Evolutionary conservation across 1,140 invertebrate species (phyloP), one percentile per base, ranked within the genome.

Genomic region (Hyphantria cunea): DNA sequence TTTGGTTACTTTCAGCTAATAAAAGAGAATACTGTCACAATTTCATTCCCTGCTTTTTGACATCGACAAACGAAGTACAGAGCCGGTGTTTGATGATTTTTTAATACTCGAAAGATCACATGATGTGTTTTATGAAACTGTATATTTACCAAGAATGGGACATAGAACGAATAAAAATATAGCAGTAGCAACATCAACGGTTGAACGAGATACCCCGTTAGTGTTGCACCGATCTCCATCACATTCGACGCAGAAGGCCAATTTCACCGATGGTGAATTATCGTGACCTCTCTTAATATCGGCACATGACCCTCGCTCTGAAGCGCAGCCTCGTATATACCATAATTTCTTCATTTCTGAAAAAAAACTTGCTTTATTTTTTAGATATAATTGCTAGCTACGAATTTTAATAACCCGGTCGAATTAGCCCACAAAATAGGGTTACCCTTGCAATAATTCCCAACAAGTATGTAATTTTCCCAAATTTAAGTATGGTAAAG

Each of bases 171-270:
- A 34, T 8, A 71, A 68, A 32, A 84, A 50, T 60, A 85, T 74
- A 10, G 78, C 75, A 44, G 78, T 65, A 25, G 75, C 68, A 0
- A 73, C 17, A 41, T 78, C 72, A 6, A 74, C 41, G 10, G 80
- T 12, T 0, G 72, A 76, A 7, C 70, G 70, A 31, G 67, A 59
- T 0, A 76, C 81, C 15, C 72, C 64, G 44, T 62, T 82, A 0
- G 56, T 65, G 56, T 86, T 89, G 52, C 86, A 89, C 63, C 17
- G 77, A 17, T 85, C 76, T 32, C 84, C 82, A 0, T 80, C 70
- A 45, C 86, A 89, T 37, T 89, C 84, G 0, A 48, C 2, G 42
- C 86, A 89, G 41, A 11, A 66, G 5, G 70, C 0, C 7, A 86
- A 51, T 13, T 76, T 60, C 0, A 89, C 74, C n/a, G 76, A 54